phyloP scores from a whole-genome alignment of 2,797 vertebrate species.

The Diglossa cyanea region DNA sequence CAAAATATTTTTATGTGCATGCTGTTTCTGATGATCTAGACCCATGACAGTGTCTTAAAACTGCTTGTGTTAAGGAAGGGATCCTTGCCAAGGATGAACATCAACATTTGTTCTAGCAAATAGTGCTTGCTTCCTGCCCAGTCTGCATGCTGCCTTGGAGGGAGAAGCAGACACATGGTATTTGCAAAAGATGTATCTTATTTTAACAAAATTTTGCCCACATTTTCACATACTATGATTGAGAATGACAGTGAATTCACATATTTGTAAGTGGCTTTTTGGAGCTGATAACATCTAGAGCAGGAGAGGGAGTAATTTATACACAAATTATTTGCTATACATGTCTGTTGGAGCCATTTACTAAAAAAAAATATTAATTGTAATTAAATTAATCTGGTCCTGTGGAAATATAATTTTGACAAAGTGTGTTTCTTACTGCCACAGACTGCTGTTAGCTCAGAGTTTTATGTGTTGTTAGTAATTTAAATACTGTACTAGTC shows the following conservation, averaged over 20 bases:
- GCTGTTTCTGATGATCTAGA: not conserved
- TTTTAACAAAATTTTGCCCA: not conserved
- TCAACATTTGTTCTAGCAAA: not conserved
- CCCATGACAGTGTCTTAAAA: not conserved
- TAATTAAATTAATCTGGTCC: slow-evolving; percentile 45
- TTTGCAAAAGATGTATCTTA: not conserved
- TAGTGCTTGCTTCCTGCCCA: not conserved
- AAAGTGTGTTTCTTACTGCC: slow-evolving; percentile 22
- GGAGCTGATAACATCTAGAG: slow-evolving; percentile 1
- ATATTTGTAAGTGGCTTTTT: slow-evolving; percentile 18
- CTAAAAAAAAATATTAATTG: slow-evolving; percentile 42
- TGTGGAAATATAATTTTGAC: slow-evolving; percentile 54
- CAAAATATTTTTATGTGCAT: not conserved
- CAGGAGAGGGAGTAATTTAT: slow-evolving; percentile 33
- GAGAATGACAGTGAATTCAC: not conserved
- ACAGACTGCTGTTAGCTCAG: slow-evolving; percentile 11
- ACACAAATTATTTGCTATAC: slow-evolving; percentile 5
- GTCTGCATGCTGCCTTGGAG: not conserved
- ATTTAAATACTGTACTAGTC: slow-evolving; percentile 42
- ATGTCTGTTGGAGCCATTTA: not conserved
- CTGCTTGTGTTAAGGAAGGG: not conserved
- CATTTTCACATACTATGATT: not conserved
- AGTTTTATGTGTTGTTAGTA: slow-evolving; percentile 47
- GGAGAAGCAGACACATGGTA: not conserved
- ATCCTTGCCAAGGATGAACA: not conserved